Evolutionary conservation across 2,888 invertebrate genomes (phyloP).

Genomic region (Eudasyphora cyanicolor): DNA sequence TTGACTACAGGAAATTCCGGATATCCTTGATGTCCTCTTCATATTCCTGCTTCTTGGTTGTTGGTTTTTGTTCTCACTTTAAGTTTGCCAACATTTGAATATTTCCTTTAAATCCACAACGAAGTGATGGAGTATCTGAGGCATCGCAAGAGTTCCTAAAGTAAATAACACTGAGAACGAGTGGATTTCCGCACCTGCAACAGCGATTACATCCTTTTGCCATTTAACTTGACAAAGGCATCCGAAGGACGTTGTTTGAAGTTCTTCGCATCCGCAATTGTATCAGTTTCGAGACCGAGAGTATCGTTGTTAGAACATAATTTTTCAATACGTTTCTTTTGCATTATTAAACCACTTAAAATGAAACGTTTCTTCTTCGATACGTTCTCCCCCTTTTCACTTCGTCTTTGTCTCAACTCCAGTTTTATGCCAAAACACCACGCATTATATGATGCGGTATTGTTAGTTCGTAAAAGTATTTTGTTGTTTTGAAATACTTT

Average conservation of each 20-base stretch:
- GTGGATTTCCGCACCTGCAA: constrained; percentile 31
- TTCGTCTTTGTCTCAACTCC: not conserved
- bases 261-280: constrained; percentile 1
- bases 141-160: not conserved
- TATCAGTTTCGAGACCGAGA: not conserved
- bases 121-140: not conserved
- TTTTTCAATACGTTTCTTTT: constrained; percentile 51
- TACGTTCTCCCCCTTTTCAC: not conserved
- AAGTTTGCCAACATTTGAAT: not conserved
- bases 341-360: constrained; percentile 63
- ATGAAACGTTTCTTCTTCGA: constrained; percentile 25
- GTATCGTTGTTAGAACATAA: not conserved
- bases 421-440: not conserved
- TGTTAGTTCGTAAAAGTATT: not conserved
- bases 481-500: not conserved
- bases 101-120: not conserved
- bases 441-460: not conserved
- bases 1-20: not conserved
- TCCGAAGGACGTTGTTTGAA: constrained; percentile 47
- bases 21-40: not conserved
- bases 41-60: not conserved
- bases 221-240: constrained; percentile 52
- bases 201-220: constrained; percentile 7
- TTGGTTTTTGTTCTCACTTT: not conserved
- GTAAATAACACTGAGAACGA: not conserved